Conservation (phyloP, 2,113 vertebrate genomes). For the Isurus oxyrinchus region DNA sequence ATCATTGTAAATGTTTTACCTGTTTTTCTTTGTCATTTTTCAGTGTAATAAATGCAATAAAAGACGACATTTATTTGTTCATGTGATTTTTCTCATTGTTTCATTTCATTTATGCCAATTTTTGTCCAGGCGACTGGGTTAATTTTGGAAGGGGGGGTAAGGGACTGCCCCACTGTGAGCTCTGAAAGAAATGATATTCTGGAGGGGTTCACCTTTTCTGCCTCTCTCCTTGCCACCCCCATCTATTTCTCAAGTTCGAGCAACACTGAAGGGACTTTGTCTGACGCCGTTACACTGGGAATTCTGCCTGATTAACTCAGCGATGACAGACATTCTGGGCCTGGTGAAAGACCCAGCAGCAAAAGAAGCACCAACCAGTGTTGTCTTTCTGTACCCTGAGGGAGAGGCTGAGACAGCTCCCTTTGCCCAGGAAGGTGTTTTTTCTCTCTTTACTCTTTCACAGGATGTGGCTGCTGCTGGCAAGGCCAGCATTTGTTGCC, state of each 20-base stretch:
- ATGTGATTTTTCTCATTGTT: not conserved
- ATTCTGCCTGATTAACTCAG: not conserved
- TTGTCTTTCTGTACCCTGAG: not conserved
- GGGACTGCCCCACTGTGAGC: not conserved
- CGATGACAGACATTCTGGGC: no score
- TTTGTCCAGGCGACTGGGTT: not conserved
- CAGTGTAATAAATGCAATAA: not conserved
- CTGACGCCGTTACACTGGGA: not conserved
- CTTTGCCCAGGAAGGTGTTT: not conserved
- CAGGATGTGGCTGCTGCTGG: no score
- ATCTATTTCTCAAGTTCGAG: not conserved
- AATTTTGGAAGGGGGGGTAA: not conserved
- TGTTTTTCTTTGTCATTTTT: not conserved
- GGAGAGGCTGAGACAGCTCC: not conserved
- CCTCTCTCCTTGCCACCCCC: not conserved
- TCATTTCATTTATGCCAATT: not conserved
- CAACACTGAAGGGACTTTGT: not conserved
- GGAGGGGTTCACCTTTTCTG: not conserved
- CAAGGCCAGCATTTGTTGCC: no score
- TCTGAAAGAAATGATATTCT: not conserved
- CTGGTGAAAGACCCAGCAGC: not conserved
- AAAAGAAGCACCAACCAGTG: not conserved
- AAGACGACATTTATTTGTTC: not conserved
- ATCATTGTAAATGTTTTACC: not conserved
- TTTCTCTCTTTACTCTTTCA: no score